Conservation (phyloP, 2,113 vertebrate species). For the Anser brachyrhynchus region DNA sequence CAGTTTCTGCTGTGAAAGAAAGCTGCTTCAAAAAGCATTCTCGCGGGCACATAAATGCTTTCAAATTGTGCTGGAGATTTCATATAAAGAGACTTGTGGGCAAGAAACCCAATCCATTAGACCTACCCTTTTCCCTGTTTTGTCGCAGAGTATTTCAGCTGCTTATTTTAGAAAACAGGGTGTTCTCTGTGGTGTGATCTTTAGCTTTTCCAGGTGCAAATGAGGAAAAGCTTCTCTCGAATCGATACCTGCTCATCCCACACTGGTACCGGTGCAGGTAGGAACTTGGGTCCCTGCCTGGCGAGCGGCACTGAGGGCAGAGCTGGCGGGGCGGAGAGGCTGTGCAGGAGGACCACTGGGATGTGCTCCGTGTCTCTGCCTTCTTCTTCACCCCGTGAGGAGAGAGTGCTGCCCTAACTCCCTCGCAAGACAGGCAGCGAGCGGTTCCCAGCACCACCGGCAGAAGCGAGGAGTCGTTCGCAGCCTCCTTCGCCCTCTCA, state of each 20-base stretch:
- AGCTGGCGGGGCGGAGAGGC: neutral
- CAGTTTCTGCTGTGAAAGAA: neutral
- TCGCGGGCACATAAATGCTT: neutral
- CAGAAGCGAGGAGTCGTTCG: neutral
- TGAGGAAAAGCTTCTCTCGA: neutral
- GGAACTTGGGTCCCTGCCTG: neutral
- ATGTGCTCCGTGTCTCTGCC: neutral
- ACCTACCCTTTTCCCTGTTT: neutral
- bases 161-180: neutral
- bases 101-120: neutral
- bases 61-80: neutral
- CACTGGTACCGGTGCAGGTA: neutral
- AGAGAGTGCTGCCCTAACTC: neutral
- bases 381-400: neutral
- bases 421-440: neutral
- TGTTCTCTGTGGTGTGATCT: neutral
- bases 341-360: neutral
- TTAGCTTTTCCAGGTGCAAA: neutral
- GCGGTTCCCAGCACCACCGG: neutral
- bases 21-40: neutral
- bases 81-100: accelerated
- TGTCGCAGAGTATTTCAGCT: neutral
- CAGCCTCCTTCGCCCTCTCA: neutral
- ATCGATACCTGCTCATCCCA: neutral
- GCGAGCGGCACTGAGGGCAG: neutral